Conservation (phyloP, 2,888 invertebrate species). For the Diachrysia chrysitis region DNA sequence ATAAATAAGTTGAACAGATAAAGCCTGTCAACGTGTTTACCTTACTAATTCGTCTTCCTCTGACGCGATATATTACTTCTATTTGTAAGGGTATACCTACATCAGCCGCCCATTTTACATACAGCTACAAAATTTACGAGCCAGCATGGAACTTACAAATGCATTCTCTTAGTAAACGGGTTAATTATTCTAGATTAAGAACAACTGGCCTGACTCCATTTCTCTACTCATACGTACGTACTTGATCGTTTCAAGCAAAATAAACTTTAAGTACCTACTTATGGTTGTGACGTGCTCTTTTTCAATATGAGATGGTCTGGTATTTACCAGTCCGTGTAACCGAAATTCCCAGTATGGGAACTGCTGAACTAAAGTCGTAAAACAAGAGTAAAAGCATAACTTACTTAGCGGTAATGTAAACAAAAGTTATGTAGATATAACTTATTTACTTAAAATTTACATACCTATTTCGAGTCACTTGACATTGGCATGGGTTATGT, state of each 20-base stretch:
- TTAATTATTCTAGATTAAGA: constrained; percentile 44
- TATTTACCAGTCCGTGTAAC: constrained; percentile 2
- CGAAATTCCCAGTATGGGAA: background rate
- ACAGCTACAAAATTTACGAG: constrained; percentile 28
- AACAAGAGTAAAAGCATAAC: constrained; percentile 5
- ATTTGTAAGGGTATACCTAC: constrained; percentile 48
- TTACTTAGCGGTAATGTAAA: background rate
- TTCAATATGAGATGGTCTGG: background rate
- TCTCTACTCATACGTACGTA: constrained; percentile 12
- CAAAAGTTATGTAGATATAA: background rate
- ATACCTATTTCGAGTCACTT: background rate
- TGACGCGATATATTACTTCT: constrained; percentile 48
- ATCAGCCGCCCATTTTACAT: constrained; percentile 33
- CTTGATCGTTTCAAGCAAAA: constrained; percentile 18
- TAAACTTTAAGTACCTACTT: background rate
- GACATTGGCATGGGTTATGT: background rate
- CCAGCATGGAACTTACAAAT: constrained; percentile 29
- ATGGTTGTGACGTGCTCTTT: constrained; percentile 5
- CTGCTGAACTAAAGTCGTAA: background rate
- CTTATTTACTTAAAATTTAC: background rate
- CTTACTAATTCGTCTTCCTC: constrained; percentile 67
- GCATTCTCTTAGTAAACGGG: constrained; percentile 35
- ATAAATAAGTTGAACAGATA: constrained; percentile 69
- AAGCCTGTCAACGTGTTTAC: constrained; percentile 66
- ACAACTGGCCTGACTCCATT: constrained; percentile 28